phyloP scores from a whole-genome alignment of 2,797 vertebrate species.

The Thamnophis elegans region DNA sequence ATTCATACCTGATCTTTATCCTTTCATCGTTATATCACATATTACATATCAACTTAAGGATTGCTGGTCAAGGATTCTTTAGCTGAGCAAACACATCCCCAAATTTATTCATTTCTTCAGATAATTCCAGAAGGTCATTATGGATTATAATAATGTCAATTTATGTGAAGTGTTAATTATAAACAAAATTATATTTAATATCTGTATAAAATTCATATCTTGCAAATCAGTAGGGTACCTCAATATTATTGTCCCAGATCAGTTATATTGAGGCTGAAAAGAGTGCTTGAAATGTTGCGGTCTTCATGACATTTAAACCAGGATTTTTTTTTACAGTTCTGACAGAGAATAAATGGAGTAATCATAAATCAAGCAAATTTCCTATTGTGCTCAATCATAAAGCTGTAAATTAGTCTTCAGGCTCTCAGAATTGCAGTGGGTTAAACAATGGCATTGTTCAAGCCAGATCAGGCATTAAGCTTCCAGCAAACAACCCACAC shows the following conservation, averaged over 20 bases:
- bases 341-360: not conserved
- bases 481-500: not conserved
- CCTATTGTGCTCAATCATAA: not conserved
- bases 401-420: not conserved
- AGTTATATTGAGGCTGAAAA: not conserved
- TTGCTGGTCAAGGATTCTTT: not conserved
- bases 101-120: not conserved
- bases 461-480: not conserved
- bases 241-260: not conserved
- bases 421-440: not conserved
- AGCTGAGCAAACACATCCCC: not conserved
- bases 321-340: not conserved
- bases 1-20: not conserved
- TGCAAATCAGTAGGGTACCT: not conserved
- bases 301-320: not conserved
- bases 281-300: not conserved
- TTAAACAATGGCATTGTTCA: not conserved
- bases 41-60: not conserved
- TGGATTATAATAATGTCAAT: not conserved
- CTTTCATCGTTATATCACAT: not conserved
- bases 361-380: not conserved
- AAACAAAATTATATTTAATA: not conserved
- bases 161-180: not conserved
- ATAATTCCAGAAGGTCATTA: not conserved
- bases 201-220: not conserved